These are phyloP conservation scores for Andrena minutula DNA, from an alignment of 2,888 invertebrate genomes.

Conservation along the genomic window DNA sequence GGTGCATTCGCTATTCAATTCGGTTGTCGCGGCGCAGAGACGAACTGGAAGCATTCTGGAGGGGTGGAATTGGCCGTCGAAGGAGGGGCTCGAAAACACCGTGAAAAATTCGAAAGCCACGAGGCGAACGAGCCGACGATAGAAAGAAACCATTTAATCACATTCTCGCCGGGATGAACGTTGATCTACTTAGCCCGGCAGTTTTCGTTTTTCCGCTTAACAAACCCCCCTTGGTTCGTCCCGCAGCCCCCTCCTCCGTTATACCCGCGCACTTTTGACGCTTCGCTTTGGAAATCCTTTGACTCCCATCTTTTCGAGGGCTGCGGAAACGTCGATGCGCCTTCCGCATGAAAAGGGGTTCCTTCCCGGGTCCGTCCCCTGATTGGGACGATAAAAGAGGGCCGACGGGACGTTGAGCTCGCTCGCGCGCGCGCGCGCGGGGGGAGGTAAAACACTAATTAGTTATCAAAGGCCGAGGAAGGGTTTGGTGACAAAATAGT, in stretches of 20 bases:
- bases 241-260: constrained; percentile 19
- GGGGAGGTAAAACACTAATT: constrained; percentile 86
- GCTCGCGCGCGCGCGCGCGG: constrained; percentile 68
- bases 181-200: constrained; percentile 50
- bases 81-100: background rate
- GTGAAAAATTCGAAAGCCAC: constrained; percentile 21
- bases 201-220: constrained; percentile 66
- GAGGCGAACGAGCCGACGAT: constrained; percentile 20
- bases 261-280: constrained; percentile 79
- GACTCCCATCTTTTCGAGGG: constrained; percentile 83
- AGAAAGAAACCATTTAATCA: constrained; percentile 51
- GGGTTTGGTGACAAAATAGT: constrained; percentile 85
- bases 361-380: constrained; percentile 76
- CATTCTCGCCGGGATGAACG: constrained; percentile 48
- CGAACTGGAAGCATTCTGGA: background rate
- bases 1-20: background rate
- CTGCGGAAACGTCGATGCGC: constrained; percentile 79
- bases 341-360: constrained; percentile 79
- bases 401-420: constrained; percentile 79
- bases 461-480: constrained; percentile 87
- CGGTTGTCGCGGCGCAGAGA: background rate
- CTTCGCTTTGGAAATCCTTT: constrained; percentile 83
- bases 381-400: constrained; percentile 83
- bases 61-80: constrained; percentile 15
- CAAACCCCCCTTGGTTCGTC: constrained; percentile 53